Evolutionary conservation across 2,113 vertebrate genomes (phyloP), one percentile per base, ranked within the genome.

Genomic region (Pseudopipra pipra): DNA sequence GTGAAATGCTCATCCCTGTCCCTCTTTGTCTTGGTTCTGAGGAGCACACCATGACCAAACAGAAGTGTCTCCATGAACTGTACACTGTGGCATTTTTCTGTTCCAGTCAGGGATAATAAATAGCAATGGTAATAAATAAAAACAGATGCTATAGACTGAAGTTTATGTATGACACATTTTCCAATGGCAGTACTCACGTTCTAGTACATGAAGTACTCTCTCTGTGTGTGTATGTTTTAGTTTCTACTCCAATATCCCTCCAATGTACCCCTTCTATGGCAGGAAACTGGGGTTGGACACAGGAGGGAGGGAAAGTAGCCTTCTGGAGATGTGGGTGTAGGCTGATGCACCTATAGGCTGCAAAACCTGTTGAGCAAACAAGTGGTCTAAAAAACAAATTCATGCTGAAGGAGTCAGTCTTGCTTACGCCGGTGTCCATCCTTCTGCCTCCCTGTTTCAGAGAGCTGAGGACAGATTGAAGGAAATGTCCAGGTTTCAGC

Each of bases 101-200:
- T 61, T 73, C 12, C 43, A 12, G 66, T 59, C 65, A 47, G 51
- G 59, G 59, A 46, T 62, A 51, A 83, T 41, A 59, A 82, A 75
- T 72, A 82, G n/a, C 62, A 85, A 59, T 54, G 12, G 37, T 58
- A 92, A 84, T 66, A 77, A 92, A 68, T 77, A 78, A 85, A 89
- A 89, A 14, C 77, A 75, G 46, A 59, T 82, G 61, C 35, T 81
- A 47, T 78, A 85, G 56, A 43, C 23, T 20, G 52, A 47, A 85
- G 30, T 17, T 67, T 55, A 14, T 39, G 52, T 37, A 35, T 68
- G 62, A 83, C 44, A 62, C 27, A 46, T 91, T 87, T 95, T 87
- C 62, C 54, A 63, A 6, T 51, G 39, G 52, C 23, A 62, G 22
- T 35, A 72, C 0, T 1, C 14, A 12, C 0, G 0, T 39, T 67